A percentile compares a stretch with the other conserved stretches of the same genome.
phyloP scores from a whole-genome alignment of 2,797 vertebrate genomes.

The Spheniscus humboldti region DNA sequence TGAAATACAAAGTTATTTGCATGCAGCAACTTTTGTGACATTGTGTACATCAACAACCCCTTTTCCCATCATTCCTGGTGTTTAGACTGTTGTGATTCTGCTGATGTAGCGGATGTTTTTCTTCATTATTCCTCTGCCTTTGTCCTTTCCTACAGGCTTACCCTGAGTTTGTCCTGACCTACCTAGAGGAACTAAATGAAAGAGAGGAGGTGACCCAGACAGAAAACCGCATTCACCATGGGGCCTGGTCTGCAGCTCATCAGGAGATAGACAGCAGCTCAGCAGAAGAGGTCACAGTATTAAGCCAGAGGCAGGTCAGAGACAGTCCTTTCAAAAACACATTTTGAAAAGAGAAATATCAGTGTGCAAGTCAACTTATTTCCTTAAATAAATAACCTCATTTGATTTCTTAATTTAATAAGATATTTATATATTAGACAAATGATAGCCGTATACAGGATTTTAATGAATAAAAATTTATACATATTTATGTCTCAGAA shows the following conservation, averaged over 20 bases:
- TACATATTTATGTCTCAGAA: background rate
- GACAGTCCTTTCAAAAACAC: slow-evolving; percentile 43
- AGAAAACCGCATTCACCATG: slow-evolving; percentile 49
- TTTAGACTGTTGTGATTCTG: background rate
- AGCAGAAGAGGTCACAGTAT: slow-evolving; percentile 66
- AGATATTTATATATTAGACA: background rate
- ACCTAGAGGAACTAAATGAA: slow-evolving; percentile 72
- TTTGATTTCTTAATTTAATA: background rate
- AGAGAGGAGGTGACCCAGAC: slow-evolving; percentile 68
- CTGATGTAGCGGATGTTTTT: slow-evolving; percentile 15
- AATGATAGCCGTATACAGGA: background rate
- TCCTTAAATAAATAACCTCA: background rate
- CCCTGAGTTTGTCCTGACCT: slow-evolving; percentile 76
- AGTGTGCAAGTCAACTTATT: background rate
- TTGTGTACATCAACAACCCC: background rate
- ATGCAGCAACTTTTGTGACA: background rate
- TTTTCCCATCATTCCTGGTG: background rate
- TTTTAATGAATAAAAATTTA: background rate
- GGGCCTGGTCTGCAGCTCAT: slow-evolving; percentile 46
- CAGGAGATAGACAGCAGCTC: slow-evolving; percentile 53
- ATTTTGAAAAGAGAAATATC: slow-evolving; percentile 43
- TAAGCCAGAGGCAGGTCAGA: slow-evolving; percentile 67
- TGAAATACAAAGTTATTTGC: background rate
- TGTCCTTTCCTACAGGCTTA: slow-evolving; percentile 70
- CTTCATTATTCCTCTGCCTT: slow-evolving; percentile 39